phyloP scores from a whole-genome alignment of 2,888 invertebrate genomes.

The Nezara viridula region DNA sequence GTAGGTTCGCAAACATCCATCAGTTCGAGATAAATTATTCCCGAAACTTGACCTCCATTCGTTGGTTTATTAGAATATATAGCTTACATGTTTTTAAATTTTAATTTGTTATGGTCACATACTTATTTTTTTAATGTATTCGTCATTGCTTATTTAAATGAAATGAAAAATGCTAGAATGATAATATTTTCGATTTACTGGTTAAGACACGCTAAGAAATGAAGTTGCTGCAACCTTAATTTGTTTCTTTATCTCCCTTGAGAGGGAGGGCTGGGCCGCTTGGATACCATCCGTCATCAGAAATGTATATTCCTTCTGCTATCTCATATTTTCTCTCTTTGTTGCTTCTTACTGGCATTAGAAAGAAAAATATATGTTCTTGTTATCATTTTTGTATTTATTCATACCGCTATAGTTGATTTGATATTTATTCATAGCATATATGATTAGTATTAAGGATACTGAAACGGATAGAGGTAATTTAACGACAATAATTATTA shows the following conservation, averaged over 20 bases:
- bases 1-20: too few relatives aligned
- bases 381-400: not conserved
- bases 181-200: not conserved
- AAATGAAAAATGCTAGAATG: not conserved
- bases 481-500: too few relatives aligned
- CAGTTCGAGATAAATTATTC: too few relatives aligned
- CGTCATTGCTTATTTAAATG: too few relatives aligned
- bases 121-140: too few relatives aligned
- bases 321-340: not conserved
- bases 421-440: too few relatives aligned
- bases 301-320: not conserved
- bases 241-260: conserved; percentile 14
- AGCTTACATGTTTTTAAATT: too few relatives aligned
- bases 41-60: too few relatives aligned
- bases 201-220: not conserved
- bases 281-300: not conserved
- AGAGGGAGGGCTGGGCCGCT: not conserved
- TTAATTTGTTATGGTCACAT: too few relatives aligned
- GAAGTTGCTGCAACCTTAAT: not conserved
- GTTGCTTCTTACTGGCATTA: not conserved
- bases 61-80: too few relatives aligned
- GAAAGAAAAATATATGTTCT: not conserved
- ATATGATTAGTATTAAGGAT: too few relatives aligned
- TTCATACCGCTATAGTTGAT: not conserved
- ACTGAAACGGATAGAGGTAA: too few relatives aligned